Percentiles rank a stretch among this genome's conserved stretches.
Conservation (phyloP, 2,888 invertebrate species). For the Stramonita haemastoma region DNA sequence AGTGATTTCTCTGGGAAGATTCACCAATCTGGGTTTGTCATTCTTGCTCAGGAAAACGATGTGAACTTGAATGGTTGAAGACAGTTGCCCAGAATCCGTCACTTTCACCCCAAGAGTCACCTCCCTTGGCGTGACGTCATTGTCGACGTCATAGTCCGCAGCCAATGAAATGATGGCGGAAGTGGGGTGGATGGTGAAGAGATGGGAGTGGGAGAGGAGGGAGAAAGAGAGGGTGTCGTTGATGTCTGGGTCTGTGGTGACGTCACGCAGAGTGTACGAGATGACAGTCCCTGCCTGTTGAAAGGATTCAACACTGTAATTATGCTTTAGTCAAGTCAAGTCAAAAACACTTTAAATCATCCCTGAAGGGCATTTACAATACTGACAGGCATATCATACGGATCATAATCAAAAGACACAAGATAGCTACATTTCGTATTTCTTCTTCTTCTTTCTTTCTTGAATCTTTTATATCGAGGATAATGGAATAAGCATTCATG, state of each 20-base stretch:
- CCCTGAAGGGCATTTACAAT: too few species aligned
- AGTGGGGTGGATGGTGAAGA: constrained; percentile 3
- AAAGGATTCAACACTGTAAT: too few species aligned
- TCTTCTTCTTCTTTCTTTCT: too few species aligned
- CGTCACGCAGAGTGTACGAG: background rate
- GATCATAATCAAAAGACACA: too few species aligned
- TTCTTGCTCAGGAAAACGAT: background rate
- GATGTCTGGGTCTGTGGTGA: background rate
- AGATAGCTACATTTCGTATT: too few species aligned
- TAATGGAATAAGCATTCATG: too few species aligned
- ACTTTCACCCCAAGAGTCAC: background rate
- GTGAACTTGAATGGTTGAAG: background rate
- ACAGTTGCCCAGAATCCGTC: background rate
- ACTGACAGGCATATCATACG: too few species aligned
- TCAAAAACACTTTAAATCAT: too few species aligned
- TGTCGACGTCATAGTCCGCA: constrained; percentile 6
- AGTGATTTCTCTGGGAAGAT: constrained; percentile 9
- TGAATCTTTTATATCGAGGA: too few species aligned
- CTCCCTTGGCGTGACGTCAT: background rate
- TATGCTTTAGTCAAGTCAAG: too few species aligned
- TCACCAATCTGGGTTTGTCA: background rate
- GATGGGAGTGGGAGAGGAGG: background rate
- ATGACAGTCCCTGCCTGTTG: constrained; percentile 3
- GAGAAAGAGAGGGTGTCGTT: constrained; percentile 5
- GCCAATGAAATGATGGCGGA: background rate